Percentiles rank a stretch among this genome's conserved stretches.
phyloP scores from a whole-genome alignment of 2,797 vertebrate genomes.

The Hemibagrus guttatus region DNA sequence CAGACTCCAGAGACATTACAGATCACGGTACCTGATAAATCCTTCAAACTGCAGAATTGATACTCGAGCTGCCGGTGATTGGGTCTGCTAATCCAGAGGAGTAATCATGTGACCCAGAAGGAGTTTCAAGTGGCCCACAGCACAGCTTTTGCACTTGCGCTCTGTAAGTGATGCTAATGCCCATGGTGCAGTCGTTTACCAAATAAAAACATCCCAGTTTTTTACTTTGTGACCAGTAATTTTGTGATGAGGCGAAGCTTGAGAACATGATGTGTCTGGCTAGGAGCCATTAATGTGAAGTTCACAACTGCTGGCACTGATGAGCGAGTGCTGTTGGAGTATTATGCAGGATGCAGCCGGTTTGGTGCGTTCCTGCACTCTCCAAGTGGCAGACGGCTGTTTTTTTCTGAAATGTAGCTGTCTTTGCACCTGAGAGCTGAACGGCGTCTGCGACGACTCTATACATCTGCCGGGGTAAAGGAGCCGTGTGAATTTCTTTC shows the following conservation, averaged over 20 bases:
- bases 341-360: constrained; percentile 23
- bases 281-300: constrained; percentile 36
- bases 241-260: background rate
- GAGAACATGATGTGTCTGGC: constrained; percentile 29
- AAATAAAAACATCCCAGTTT: background rate
- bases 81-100: constrained; percentile 32
- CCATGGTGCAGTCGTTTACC: background rate
- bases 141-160: constrained; percentile 9
- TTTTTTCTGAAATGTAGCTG: background rate
- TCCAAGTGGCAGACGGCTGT: constrained; percentile 15
- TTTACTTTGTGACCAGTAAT: background rate
- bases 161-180: background rate
- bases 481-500: background rate
- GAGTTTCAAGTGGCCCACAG: constrained; percentile 25
- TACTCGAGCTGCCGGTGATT: constrained; percentile 35
- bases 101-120: constrained; percentile 38
- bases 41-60: constrained; percentile 14
- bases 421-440: background rate
- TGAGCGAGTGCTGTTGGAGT: constrained; percentile 43
- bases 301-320: constrained; percentile 39
- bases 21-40: constrained; percentile 30
- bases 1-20: constrained; percentile 30
- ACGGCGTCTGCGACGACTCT: background rate
- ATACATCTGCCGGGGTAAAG: background rate
- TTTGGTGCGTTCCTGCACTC: constrained; percentile 6